A percentile compares a stretch with the other conserved stretches of the same genome.
Evolutionary conservation across 2,797 vertebrate species (phyloP).

Genomic region (Melanotaenia nigrans): DNA sequence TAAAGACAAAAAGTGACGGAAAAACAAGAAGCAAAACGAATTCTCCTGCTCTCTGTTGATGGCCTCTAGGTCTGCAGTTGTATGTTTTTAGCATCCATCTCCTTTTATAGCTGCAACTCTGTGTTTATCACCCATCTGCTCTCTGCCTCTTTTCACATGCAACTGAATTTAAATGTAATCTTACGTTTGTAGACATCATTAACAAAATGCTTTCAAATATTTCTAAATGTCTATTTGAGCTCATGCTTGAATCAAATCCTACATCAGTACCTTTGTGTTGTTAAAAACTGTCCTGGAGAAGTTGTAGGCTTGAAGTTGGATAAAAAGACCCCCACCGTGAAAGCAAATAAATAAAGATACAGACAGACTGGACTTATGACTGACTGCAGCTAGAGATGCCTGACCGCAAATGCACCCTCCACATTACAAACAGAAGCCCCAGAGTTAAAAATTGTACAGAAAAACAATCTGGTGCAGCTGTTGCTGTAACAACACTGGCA

Average conservation of each 20-base stretch:
- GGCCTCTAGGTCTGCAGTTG: too few relatives aligned
- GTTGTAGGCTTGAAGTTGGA: slow-evolving; percentile 17
- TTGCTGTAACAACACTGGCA: slow-evolving; percentile 45
- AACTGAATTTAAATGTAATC: neutral
- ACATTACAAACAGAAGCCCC: slow-evolving; percentile 16
- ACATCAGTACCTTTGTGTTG: neutral
- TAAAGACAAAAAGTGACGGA: too few relatives aligned
- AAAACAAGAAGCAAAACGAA: neutral
- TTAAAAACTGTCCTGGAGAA: neutral
- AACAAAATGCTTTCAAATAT: neutral
- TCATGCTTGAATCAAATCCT: neutral
- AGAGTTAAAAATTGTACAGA: slow-evolving; percentile 22
- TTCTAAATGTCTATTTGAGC: neutral
- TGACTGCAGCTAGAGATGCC: slow-evolving; percentile 34
- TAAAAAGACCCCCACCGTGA: neutral
- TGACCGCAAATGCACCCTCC: slow-evolving; percentile 11
- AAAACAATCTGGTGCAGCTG: slow-evolving; percentile 15
- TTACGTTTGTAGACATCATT: neutral
- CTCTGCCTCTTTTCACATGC: neutral
- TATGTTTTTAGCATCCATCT: too few relatives aligned
- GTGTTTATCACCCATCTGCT: slow-evolving; percentile 33
- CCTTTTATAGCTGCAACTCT: too few relatives aligned
- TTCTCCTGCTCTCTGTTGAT: neutral
- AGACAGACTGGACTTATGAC: slow-evolving; percentile 15
- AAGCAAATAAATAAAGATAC: neutral